Conservation (phyloP, 2,888 invertebrate genomes). For the Cantharis rustica region DNA sequence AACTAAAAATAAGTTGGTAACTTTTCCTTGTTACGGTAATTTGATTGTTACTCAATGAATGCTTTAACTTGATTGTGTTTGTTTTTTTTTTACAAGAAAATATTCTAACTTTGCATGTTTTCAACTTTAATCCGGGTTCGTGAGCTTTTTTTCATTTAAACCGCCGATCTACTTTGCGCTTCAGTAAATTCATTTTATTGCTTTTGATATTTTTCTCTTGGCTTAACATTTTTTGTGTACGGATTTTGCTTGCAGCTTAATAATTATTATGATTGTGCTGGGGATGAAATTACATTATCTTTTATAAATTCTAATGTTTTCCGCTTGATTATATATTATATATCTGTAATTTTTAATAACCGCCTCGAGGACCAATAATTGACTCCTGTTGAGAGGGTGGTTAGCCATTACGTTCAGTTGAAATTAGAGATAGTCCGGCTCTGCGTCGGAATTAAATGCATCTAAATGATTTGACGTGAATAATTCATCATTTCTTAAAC, state of each 20-base stretch:
- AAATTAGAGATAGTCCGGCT: not conserved
- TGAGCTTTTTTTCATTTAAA: not conserved
- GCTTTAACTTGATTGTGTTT: slow-evolving; percentile 26
- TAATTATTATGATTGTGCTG: not conserved
- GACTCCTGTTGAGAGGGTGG: too few species aligned
- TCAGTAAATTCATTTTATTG: slow-evolving; percentile 1
- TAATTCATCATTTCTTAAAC: not conserved
- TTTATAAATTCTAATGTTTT: not conserved
- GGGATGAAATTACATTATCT: not conserved
- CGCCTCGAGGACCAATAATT: not conserved
- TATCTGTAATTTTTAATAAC: not conserved
- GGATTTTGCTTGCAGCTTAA: not conserved
- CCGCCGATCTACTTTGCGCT: slow-evolving; percentile 1
- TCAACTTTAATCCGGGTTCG: not conserved
- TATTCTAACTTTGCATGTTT: not conserved
- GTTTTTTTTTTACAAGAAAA: not conserved
- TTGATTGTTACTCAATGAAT: slow-evolving; percentile 47
- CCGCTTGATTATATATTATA: not conserved
- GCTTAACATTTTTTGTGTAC: not conserved
- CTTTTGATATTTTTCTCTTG: not conserved
- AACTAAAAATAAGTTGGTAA: slow-evolving; percentile 34
- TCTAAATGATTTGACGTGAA: not conserved
- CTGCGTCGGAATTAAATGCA: not conserved
- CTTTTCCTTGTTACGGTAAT: slow-evolving; percentile 44
- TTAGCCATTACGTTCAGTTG: too few species aligned